Evolutionary conservation across 2,113 vertebrate genomes (phyloP).

Genomic region (Chloropsis hardwickii): DNA sequence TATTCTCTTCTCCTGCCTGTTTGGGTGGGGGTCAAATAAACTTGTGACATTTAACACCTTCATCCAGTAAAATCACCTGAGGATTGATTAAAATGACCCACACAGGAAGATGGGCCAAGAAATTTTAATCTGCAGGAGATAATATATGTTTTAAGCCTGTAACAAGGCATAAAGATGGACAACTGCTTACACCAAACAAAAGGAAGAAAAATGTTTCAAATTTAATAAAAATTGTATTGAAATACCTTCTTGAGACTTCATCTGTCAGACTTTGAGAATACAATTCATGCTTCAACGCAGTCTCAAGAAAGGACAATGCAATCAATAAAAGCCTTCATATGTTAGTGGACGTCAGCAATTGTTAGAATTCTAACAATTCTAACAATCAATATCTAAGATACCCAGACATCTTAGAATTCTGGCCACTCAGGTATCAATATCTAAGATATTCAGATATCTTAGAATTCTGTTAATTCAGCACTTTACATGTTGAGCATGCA

Average conservation of each 20-base stretch:
- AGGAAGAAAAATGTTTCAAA: not conserved
- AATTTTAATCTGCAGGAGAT: not conserved
- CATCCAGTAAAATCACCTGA: not conserved
- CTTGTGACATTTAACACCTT: not conserved
- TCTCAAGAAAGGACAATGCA: not conserved
- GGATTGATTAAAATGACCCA: not conserved
- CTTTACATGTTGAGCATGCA: not conserved
- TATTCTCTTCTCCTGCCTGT: fast-evolving
- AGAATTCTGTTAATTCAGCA: not conserved
- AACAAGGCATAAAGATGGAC: not conserved
- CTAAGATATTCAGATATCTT: not conserved
- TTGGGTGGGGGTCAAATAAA: not conserved
- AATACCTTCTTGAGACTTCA: not conserved
- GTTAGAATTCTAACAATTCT: not conserved
- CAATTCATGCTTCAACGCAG: not conserved
- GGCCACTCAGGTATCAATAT: not conserved
- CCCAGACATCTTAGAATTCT: no score
- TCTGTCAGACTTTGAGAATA: not conserved
- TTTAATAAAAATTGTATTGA: not conserved
- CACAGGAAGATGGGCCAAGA: not conserved
- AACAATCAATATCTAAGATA: no score
- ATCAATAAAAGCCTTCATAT: not conserved
- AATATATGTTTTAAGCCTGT: not conserved
- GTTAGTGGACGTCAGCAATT: not conserved
- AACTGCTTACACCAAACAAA: not conserved